A percentile compares a stretch with the other conserved stretches of the same genome.
These are phyloP conservation scores for Psittacula echo DNA, from an alignment of 2,797 vertebrate genomes.

Conservation along the genomic window DNA sequence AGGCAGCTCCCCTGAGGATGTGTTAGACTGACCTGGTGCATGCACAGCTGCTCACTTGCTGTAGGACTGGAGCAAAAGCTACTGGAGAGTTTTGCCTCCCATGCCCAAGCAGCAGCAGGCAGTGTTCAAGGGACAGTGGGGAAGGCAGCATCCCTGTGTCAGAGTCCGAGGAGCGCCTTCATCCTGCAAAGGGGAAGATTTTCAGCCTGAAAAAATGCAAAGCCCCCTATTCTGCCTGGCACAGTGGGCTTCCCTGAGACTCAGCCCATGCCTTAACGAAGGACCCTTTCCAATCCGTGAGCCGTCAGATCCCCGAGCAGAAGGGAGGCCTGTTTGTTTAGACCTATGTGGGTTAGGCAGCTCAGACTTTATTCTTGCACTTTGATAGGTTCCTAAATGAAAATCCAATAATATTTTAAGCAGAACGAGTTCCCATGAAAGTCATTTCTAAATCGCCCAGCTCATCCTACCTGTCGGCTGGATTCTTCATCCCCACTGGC, in stretches of 20 bases:
- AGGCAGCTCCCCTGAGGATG: background rate
- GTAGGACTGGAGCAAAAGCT: background rate
- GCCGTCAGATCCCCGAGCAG: slow-evolving; percentile 25
- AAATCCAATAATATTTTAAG: slow-evolving; percentile 74
- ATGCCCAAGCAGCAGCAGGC: accelerated
- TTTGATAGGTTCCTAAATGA: slow-evolving; percentile 71
- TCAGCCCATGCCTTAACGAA: background rate
- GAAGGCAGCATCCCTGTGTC: background rate
- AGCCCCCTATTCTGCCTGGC: slow-evolving; percentile 1
- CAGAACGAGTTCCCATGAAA: slow-evolving; percentile 71
- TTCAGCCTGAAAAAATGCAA: slow-evolving; percentile 18
- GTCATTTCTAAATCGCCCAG: slow-evolving; percentile 61
- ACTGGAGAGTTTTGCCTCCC: accelerated
- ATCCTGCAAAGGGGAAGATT: background rate
- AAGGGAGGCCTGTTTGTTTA: slow-evolving; percentile 62
- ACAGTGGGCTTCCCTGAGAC: slow-evolving; percentile 8
- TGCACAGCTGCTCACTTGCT: background rate
- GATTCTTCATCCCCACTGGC: slow-evolving; percentile 54
- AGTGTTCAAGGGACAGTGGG: background rate
- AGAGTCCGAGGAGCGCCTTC: background rate
- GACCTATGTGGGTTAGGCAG: slow-evolving; percentile 68
- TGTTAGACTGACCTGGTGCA: background rate
- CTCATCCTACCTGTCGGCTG: slow-evolving; percentile 73
- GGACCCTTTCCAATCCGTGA: slow-evolving; percentile 5
- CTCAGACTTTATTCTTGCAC: slow-evolving; percentile 66